Evolutionary conservation across 2,113 vertebrate species (phyloP), one percentile per base, ranked within the genome.

Genomic region (Cyrtonyx montezumae): DNA sequence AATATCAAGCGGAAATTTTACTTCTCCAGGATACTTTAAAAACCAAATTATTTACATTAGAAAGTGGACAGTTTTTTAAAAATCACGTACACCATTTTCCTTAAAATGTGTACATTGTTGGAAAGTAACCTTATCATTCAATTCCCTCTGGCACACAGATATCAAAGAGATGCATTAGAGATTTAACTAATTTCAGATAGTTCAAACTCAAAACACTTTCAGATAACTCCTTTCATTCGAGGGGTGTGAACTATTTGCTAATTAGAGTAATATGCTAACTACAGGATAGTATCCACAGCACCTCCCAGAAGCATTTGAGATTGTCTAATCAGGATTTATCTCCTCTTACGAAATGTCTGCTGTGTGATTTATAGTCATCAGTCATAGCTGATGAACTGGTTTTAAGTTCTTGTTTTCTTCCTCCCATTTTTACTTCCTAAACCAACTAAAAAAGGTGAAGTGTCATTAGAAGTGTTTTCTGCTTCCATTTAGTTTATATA

Each of bases 321-420:
- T 79, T 55, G 40, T 79, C 70, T 90, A 70, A 79, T 2, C 81
- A 46, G 89, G 81, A 89, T 89, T 87, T 81, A 88, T 84, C 86
- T 76, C 58, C 70, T 92, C 67, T 94, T 95, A 93, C 19, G 78
- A 95, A 93, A 87, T 26, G 32, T 21, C 75, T 36, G 59, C 59
- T 45, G 22, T 45, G 12, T 91, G 55, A 93, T 67, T 86, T 90
- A 77, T 70, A 90, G 69, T 78, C n/a, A 79, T 85, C 69, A 92
- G 42, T 61, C 74, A 56, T 51, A 91, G 92, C 55, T 43, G 89
- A 93, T 93, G 13, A 87, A 94, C 92, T 79, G 95, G 91, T 94
- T 96, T 94, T 36, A 73, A 81, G 45, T 79, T 96, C 91, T 65
- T 94, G 74, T 71, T 92, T 82, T 77, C 81, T 62, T 93, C 84